Conservation (phyloP, 2,888 invertebrate species). For the Andrena camellia region DNA sequence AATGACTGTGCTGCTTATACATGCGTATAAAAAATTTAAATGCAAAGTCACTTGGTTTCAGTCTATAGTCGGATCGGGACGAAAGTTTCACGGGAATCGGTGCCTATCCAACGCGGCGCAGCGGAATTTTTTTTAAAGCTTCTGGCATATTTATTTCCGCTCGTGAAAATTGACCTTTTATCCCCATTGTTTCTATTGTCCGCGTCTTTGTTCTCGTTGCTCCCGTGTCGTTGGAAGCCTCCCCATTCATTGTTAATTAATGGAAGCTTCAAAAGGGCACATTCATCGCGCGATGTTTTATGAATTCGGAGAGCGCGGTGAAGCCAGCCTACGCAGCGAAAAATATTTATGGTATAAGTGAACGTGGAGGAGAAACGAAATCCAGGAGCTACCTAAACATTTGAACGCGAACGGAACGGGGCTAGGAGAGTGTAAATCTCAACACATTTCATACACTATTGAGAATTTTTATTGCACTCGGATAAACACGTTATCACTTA, state of each 20-base stretch:
- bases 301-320: not conserved
- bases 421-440: too few relatives aligned
- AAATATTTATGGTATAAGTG: not conserved
- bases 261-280: not conserved
- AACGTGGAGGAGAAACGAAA: not conserved
- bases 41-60: not conserved
- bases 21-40: not conserved
- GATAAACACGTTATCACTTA: too few relatives aligned
- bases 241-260: conserved; percentile 18
- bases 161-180: not conserved
- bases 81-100: not conserved
- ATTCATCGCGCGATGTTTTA: not conserved
- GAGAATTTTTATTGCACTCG: too few relatives aligned
- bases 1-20: not conserved
- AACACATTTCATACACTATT: too few relatives aligned
- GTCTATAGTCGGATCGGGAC: not conserved
- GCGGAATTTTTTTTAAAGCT: not conserved
- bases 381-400: not conserved
- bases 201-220: not conserved
- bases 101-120: not conserved
- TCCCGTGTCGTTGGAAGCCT: not conserved
- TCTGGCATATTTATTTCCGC: not conserved
- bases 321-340: not conserved
- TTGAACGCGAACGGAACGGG: not conserved
- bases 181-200: not conserved